phyloP scores from a whole-genome alignment of 1,140 invertebrate species.

The Pachypsylla venusta region DNA sequence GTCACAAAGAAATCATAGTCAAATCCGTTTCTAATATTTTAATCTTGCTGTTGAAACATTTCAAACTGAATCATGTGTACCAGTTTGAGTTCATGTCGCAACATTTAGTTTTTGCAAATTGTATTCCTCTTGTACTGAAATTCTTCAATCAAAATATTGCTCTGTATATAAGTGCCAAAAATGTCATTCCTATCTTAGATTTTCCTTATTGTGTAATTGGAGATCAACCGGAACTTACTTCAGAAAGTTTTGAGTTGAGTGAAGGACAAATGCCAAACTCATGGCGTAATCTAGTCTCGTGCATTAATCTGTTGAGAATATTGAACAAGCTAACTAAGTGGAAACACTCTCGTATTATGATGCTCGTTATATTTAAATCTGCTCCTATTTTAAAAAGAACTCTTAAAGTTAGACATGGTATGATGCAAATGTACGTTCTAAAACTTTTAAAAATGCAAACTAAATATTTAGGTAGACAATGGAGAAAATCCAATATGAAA shows the following conservation, averaged over 20 bases:
- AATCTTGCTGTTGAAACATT: constrained; percentile 87
- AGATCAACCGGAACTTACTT: constrained; percentile 84
- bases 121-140: constrained; percentile 94
- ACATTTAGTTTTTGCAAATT: constrained; percentile 98
- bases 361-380: constrained; percentile 99
- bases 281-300: constrained; percentile 97
- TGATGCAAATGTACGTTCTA: constrained; percentile 96
- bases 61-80: constrained; percentile 98
- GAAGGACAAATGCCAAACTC: constrained; percentile 55
- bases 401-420: constrained; percentile 85
- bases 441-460: constrained; percentile 99
- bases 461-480: constrained; percentile 95
- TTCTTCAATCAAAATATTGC: constrained; percentile 99
- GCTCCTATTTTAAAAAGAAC: constrained; percentile 95
- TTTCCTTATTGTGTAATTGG: constrained; percentile 94
- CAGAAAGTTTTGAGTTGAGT: constrained; percentile 82
- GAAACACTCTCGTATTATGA: constrained; percentile 99
- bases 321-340: constrained; percentile 98
- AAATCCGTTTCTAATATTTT: constrained; percentile 94
- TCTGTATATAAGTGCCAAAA: constrained; percentile 87
- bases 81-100: constrained; percentile 99
- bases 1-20: constrained; percentile 98
- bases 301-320: constrained; percentile 91
- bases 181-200: constrained; percentile 85
- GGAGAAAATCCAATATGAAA: constrained; percentile 99